Conservation (phyloP, 2,113 vertebrate genomes). For the Spilogale gracilis region DNA sequence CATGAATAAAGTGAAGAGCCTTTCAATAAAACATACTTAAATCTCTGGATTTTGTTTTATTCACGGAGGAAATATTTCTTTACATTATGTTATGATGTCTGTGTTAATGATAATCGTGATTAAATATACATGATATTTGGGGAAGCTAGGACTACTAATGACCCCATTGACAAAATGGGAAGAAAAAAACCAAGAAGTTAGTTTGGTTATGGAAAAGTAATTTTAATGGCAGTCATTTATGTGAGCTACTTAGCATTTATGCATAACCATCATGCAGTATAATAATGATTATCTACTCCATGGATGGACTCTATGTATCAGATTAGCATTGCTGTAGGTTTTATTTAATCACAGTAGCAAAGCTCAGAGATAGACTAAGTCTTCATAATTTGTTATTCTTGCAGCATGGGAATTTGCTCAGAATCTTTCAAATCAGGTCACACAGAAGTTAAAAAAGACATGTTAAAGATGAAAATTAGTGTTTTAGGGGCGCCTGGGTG, state of each 20-base stretch:
- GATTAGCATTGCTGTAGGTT: constrained; percentile 20
- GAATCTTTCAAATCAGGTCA: neutral
- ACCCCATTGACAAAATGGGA: neutral
- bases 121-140: neutral
- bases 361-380: neutral
- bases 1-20: neutral
- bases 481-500: neutral
- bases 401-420: neutral
- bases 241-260: constrained; percentile 34
- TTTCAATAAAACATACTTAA: neutral
- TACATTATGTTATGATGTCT: neutral
- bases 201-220: constrained; percentile 15
- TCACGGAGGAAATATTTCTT: constrained; percentile 21
- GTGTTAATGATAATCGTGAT: constrained; percentile 24
- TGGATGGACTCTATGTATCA: neutral
- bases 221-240: constrained; percentile 34
- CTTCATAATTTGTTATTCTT: constrained; percentile 6
- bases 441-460: neutral
- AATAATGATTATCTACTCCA: constrained; percentile 24
- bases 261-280: neutral
- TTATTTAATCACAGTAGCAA: constrained; percentile 34
- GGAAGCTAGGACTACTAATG: neutral
- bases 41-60: neutral
- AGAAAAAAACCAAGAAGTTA: neutral
- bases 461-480: neutral